These are phyloP conservation scores for Drosophila pullipes DNA, from an alignment of 2,888 invertebrate species.

Conservation along the genomic window DNA sequence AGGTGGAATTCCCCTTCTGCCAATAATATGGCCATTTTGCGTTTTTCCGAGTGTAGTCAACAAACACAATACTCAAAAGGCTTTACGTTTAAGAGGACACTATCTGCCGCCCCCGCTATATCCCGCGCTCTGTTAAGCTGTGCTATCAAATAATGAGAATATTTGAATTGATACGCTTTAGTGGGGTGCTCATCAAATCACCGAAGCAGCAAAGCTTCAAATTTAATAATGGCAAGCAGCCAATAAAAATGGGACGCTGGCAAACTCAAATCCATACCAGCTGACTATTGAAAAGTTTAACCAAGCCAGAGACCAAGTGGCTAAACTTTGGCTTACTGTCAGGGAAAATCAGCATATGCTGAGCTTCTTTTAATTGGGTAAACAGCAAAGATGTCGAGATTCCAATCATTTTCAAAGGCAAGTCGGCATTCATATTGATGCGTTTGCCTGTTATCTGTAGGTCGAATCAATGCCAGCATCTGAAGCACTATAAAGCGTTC, in stretches of 20 bases:
- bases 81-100: slow-evolving; percentile 4
- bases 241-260: slow-evolving; percentile 24
- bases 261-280: slow-evolving; percentile 54
- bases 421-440: slow-evolving; percentile 33
- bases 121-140: slow-evolving; percentile 18
- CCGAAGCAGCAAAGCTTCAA: slow-evolving; percentile 68
- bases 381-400: slow-evolving; percentile 41
- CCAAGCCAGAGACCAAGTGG: slow-evolving; percentile 6
- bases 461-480: slow-evolving; percentile 41
- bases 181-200: slow-evolving; percentile 64
- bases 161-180: slow-evolving; percentile 81
- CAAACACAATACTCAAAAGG: slow-evolving; percentile 19
- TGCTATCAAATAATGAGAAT: slow-evolving; percentile 30
- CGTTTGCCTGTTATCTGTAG: slow-evolving; percentile 30
- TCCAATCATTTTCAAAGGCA: slow-evolving; percentile 42
- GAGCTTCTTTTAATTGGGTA: slow-evolving; percentile 82
- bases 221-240: slow-evolving; percentile 69
- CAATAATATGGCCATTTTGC: not conserved
- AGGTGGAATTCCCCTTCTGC: not conserved
- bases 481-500: slow-evolving; percentile 46
- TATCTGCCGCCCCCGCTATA: slow-evolving; percentile 34
- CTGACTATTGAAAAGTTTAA: slow-evolving; percentile 27
- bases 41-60: not conserved
- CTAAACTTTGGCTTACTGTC: slow-evolving; percentile 3
- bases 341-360: slow-evolving; percentile 78